phyloP scores from a whole-genome alignment of 2,113 vertebrate genomes.

The Grallaria varia region DNA sequence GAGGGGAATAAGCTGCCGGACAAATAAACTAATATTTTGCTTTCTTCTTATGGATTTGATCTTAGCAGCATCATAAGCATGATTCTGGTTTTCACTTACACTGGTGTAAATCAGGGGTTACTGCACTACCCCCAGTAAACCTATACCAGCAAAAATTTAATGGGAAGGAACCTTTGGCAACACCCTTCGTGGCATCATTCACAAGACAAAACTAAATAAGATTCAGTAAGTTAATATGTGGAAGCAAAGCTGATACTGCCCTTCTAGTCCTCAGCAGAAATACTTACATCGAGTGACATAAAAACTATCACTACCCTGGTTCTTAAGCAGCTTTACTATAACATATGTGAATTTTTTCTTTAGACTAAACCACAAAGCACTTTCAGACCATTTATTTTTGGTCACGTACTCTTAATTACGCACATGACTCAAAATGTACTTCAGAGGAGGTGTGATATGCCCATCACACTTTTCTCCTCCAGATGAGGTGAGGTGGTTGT shows the following conservation, averaged over 20 bases:
- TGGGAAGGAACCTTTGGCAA: not conserved
- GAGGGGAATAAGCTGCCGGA: not conserved
- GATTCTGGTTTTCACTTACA: not conserved
- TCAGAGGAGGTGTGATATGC: not conserved
- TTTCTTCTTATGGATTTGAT: not conserved
- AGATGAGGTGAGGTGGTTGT: not conserved
- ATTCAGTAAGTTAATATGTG: not conserved
- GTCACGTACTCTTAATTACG: not conserved
- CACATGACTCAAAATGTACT: not conserved
- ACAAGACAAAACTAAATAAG: not conserved
- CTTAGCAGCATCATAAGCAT: not conserved
- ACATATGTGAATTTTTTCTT: not conserved
- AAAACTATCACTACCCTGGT: rapidly evolving
- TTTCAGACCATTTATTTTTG: not conserved
- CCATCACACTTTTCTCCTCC: not conserved
- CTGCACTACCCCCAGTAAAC: not conserved
- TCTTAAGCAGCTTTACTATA: not conserved
- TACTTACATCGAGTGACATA: not conserved
- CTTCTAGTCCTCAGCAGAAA: not conserved
- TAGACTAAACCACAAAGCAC: not conserved
- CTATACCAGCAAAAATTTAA: not conserved
- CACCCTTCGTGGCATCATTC: not conserved
- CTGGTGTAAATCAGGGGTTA: not conserved
- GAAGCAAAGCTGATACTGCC: not conserved
- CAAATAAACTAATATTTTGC: not conserved